Conservation (phyloP, 53 echinoderm and acorn worm genomes). For the Glandiceps talaboti region DNA sequence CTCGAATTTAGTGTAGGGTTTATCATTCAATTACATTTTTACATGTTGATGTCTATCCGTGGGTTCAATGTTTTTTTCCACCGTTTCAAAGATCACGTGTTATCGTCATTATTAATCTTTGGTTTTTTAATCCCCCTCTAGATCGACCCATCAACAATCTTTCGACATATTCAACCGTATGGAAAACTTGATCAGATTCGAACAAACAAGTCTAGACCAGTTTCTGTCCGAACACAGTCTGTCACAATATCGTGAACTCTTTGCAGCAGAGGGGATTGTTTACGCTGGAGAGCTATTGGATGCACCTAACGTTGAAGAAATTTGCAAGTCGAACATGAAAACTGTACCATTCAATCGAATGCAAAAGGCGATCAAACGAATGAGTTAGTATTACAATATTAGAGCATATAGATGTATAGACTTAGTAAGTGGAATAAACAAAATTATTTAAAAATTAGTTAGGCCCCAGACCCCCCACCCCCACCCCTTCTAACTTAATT, state of each 20-base stretch:
- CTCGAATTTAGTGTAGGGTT: too few species aligned
- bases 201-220: not conserved
- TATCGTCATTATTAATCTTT: too few species aligned
- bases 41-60: too few species aligned
- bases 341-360: not conserved
- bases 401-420: too few species aligned
- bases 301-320: not conserved
- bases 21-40: too few species aligned
- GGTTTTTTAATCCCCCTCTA: not conserved
- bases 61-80: too few species aligned
- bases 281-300: not conserved
- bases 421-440: too few species aligned
- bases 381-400: too few species aligned
- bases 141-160: not conserved
- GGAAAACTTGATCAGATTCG: not conserved
- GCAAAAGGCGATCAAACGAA: not conserved
- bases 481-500: too few species aligned
- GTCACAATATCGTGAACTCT: not conserved
- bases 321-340: not conserved
- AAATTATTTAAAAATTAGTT: too few species aligned
- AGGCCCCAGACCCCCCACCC: too few species aligned
- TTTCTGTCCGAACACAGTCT: not conserved
- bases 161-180: not conserved
- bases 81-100: too few species aligned
- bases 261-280: not conserved